A percentile compares a stretch with the other conserved stretches of the same genome.
These are phyloP conservation scores for Alethe diademata DNA, from an alignment of 2,113 vertebrate genomes.

Conservation along the genomic window DNA sequence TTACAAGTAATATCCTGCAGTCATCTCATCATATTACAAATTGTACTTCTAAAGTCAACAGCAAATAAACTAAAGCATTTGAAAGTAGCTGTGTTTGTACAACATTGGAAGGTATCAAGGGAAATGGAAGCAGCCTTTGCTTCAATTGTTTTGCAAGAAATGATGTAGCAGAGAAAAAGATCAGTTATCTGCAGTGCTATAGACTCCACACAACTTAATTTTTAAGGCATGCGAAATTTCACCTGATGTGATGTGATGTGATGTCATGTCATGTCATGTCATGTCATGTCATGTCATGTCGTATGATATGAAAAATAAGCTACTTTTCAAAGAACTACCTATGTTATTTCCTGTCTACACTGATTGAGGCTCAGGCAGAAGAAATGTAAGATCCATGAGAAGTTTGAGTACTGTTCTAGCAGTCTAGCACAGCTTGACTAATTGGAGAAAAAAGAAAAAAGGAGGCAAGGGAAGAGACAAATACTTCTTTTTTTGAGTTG, in stretches of 20 bases:
- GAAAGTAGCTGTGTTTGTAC: conserved; percentile 27
- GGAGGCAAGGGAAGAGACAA: background rate
- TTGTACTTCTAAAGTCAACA: conserved; percentile 25
- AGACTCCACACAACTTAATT: background rate
- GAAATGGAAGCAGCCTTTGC: background rate
- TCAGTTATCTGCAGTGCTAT: background rate
- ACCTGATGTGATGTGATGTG: background rate
- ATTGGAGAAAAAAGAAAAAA: background rate
- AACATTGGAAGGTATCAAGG: background rate
- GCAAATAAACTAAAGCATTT: conserved; percentile 3
- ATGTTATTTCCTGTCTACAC: background rate
- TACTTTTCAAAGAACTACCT: background rate
- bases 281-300: background rate
- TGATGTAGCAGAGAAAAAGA: background rate
- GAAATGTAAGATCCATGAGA: background rate
- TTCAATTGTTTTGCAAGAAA: background rate
- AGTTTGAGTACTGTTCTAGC: background rate
- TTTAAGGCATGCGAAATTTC: background rate
- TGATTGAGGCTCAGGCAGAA: background rate
- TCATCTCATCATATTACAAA: conserved; percentile 7
- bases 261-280: too few species aligned
- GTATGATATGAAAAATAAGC: background rate
- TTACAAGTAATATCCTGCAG: conserved; percentile 33
- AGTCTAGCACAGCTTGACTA: background rate
- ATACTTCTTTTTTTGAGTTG: background rate